phyloP scores from a whole-genome alignment of 2,797 vertebrate genomes.

The Clarias platycephalus region DNA sequence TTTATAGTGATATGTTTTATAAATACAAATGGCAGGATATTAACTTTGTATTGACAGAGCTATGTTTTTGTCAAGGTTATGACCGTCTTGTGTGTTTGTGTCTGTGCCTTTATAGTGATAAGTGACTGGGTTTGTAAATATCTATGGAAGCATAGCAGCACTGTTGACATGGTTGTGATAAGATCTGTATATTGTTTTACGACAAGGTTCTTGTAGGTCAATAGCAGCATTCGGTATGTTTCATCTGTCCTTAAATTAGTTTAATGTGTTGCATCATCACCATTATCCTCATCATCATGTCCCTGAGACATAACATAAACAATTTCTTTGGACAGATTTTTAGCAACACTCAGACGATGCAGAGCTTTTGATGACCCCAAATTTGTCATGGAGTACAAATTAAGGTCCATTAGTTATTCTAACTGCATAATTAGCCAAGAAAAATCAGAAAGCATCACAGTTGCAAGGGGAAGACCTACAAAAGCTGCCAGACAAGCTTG shows the following conservation, averaged over 20 bases:
- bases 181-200: background rate
- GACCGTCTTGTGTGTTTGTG: background rate
- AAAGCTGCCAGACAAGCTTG: constrained; percentile 52
- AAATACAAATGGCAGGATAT: too few species aligned
- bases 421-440: constrained; percentile 62
- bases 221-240: background rate
- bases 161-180: background rate
- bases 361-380: constrained; percentile 9
- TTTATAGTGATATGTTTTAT: too few species aligned
- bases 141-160: background rate
- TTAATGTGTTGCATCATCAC: background rate
- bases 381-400: constrained; percentile 12
- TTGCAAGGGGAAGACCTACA: constrained; percentile 53
- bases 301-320: background rate
- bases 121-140: background rate
- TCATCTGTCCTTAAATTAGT: background rate
- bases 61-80: background rate
- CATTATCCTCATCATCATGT: background rate
- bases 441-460: constrained; percentile 59
- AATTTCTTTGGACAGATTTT: background rate
- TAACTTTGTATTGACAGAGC: background rate
- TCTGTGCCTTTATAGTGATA: too few species aligned
- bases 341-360: background rate
- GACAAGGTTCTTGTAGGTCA: background rate
- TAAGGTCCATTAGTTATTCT: constrained; percentile 56